phyloP scores from a whole-genome alignment of 2,888 invertebrate genomes.

The Eubasilissa splendida region DNA sequence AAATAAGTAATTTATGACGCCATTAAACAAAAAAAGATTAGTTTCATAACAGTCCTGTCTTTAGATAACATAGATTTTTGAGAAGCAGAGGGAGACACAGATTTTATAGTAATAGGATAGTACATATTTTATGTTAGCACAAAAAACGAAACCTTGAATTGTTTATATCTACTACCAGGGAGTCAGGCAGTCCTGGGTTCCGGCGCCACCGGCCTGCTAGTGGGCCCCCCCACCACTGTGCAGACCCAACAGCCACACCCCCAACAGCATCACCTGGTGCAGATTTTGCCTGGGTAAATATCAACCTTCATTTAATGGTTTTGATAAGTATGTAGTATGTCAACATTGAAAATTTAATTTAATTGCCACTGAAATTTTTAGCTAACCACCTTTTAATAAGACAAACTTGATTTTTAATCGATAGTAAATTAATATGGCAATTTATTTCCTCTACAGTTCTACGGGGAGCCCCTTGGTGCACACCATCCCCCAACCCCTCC shows the following conservation, averaged over 20 bases:
- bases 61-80: no score
- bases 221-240: conserved; percentile 60
- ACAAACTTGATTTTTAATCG: no score
- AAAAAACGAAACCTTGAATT: no score
- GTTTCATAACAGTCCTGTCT: no score
- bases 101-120: no score
- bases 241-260: conserved; percentile 65
- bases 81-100: no score
- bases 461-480: conserved; percentile 8
- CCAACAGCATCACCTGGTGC: conserved; percentile 67
- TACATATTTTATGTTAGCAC: no score
- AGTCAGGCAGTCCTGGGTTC: conserved; percentile 57
- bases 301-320: neutral
- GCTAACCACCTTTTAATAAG: no score
- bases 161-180: conserved; percentile 59
- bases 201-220: conserved; percentile 56
- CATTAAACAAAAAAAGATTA: no score
- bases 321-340: neutral
- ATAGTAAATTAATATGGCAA: no score
- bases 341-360: no score
- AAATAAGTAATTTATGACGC: no score
- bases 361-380: neutral
- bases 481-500: conserved; percentile 12
- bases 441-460: neutral
- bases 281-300: conserved; percentile 58